Evolutionary conservation across 2,113 vertebrate genomes (phyloP), one percentile per base, ranked within the genome.

Genomic region (Formicarius rufipectus): DNA sequence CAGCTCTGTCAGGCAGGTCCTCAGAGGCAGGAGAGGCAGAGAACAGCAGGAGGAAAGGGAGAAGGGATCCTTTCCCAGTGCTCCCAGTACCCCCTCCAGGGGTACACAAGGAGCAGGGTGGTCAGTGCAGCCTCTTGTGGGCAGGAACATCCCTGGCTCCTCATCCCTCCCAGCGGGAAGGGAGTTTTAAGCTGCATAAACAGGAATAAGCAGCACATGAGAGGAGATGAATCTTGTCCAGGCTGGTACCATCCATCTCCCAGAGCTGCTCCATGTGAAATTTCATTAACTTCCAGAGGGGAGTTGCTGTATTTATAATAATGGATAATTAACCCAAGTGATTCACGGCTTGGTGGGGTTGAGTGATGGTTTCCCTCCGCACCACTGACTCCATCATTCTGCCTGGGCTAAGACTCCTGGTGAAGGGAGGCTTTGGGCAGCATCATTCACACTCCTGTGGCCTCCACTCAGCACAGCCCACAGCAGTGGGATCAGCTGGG

Each of bases 271-370:
- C 87, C 59, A 3, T 50, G 64, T 37, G 90, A 90, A 84, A 84
- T 94, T 60, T 77, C 95, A 93, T 93, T 84, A 69, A 44, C 64
- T 90, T 90, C 79, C 8, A 2, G 59, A 64, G 64, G 87, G 55
- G 87, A 90, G 75, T 50, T 44, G 49, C 84, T 77, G 79, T 93
- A 83, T 72, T 82, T 49, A 20, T 55, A 55, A 59, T 81, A 85
- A 88, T 88, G 64, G 79, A 82, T 94, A 82, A 93, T 94, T 88
- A 93, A 24, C 66, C 74, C 33, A 8, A 40, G 74, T 77, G 90
- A 88, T 82, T 55, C 75, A 64, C 10, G 16, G 55, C 40, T 74
- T 49, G 44, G 64, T 15, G 40, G 50, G 42, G 64, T 4, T 88
- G 74, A 90, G 37, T 18, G 87, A 92, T 77, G 52, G 44, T 28